Evolutionary conservation across 2,113 vertebrate species (phyloP), one percentile per base, ranked within the genome.

Genomic region (Phrynosoma blainvillii): DNA sequence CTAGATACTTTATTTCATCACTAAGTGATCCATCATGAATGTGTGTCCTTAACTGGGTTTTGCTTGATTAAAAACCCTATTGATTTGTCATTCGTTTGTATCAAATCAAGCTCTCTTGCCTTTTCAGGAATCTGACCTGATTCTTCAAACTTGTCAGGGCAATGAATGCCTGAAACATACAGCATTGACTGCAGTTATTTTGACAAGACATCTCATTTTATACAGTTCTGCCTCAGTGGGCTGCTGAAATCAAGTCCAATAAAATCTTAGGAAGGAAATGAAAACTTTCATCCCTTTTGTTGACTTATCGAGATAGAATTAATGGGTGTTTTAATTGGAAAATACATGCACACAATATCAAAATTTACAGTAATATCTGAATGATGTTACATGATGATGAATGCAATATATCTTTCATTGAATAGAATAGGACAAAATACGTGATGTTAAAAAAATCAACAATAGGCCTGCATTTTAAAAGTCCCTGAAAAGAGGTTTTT

Each of bases 21-120:
- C 56, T 81, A 74, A 90, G 84, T 92, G 20, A 87, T 79, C 16
- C 40, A 78, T 47, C 85, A 88, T 93, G 85, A 82, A 77, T 89
- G 95, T 91, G 11, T 92, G 87, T 92, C 85, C 25, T 20, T 91
- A 78, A 65, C 75, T 92, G 89, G 75, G 25, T 91, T 90, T 87
- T 85, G 86, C 85, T 73, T 65, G 82, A 92, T 91, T 90, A 94
- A 95, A 95, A 95, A 95, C 86, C 85, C 84, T 96, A 96, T 95
- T 88, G 96, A 96, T 96, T 88, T 93, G 89, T 76, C 77, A 92
- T 95, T 94, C 78, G 89, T 90, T 92, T 95, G 90, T 84, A 93
- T 95, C 75, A 90, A 87, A 93, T 93, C 90, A 93, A 84, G 40
- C 89, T 10, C 0, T 0, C 0, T 0, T 75, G 79, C 92, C 86